These are phyloP conservation scores for Mormyrus hasselquistii DNA, from an alignment of 2,797 vertebrate species.

Conservation along the genomic window DNA sequence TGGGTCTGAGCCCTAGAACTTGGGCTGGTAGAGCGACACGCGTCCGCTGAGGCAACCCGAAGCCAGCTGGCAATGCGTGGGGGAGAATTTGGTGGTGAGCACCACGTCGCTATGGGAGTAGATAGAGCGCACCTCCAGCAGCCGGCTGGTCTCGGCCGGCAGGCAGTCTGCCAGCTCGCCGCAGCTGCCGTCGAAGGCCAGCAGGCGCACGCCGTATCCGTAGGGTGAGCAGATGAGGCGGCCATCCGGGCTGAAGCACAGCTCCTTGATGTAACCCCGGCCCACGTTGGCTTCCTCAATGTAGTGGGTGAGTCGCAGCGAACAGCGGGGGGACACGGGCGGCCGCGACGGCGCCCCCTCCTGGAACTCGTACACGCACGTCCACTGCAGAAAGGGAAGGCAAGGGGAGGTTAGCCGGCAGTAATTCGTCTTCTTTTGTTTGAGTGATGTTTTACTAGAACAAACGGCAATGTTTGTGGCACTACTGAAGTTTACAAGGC, in stretches of 20 bases:
- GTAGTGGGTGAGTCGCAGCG: constrained; percentile 90
- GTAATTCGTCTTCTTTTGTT: not conserved
- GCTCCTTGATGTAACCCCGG: constrained; percentile 95
- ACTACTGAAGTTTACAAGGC: not conserved
- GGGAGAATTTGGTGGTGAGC: constrained; percentile 98
- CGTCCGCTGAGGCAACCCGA: constrained; percentile 97
- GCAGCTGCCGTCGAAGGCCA: constrained; percentile 85
- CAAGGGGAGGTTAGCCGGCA: not conserved
- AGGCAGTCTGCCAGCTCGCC: constrained; percentile 89
- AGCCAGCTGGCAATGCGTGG: constrained; percentile 97
- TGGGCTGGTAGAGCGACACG: constrained; percentile 95
- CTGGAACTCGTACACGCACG: constrained; percentile 98
- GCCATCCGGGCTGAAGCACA: constrained; percentile 96
- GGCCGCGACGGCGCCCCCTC: constrained; percentile 85
- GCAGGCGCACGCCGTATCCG: constrained; percentile 88
- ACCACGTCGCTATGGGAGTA: constrained; percentile 97
- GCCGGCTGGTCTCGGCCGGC: constrained; percentile 79
- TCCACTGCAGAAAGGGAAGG: constrained; percentile 74
- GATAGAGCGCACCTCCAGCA: constrained; percentile 88
- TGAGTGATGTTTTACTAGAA: not conserved
- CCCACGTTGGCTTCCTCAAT: constrained; percentile 98
- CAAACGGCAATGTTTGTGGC: not conserved
- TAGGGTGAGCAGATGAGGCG: constrained; percentile 96
- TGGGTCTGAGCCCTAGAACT: constrained; percentile 72
- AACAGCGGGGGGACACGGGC: constrained; percentile 81